Evolutionary conservation across 1,140 invertebrate species (phyloP).

Genomic region (Drosophila grimshawi): DNA sequence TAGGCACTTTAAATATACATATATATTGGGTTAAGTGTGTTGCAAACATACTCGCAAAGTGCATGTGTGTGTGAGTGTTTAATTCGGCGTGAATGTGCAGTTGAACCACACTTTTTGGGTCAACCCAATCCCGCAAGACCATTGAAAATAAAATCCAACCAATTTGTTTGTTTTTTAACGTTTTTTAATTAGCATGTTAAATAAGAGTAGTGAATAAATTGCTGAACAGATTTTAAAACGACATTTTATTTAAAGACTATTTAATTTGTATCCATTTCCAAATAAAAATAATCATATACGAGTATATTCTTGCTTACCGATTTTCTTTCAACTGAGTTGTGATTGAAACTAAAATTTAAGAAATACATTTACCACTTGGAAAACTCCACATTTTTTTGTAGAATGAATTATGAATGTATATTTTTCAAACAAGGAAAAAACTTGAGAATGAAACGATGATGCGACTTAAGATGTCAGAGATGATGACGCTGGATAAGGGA

Average conservation of each 20-base stretch:
- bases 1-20: conserved; percentile 40
- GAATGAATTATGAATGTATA: conserved; percentile 2
- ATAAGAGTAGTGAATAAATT: no score
- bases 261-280: no score
- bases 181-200: not conserved
- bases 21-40: conserved; percentile 68
- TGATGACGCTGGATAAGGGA: conserved; percentile 15
- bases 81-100: conserved; percentile 1
- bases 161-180: not conserved
- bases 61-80: conserved; percentile 29
- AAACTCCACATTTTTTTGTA: not conserved
- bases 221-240: no score
- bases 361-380: not conserved
- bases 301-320: no score
- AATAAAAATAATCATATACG: no score
- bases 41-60: not conserved
- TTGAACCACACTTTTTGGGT: conserved; percentile 22
- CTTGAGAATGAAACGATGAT: conserved; percentile 5
- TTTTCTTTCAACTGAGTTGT: no score
- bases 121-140: conserved; percentile 2
- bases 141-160: not conserved
- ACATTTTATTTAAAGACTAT: not conserved
- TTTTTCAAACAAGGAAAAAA: conserved; percentile 11
- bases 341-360: not conserved
- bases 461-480: conserved; percentile 35